These are phyloP conservation scores for Maniola hyperantus DNA, from an alignment of 2,888 invertebrate genomes.

Conservation along the genomic window DNA sequence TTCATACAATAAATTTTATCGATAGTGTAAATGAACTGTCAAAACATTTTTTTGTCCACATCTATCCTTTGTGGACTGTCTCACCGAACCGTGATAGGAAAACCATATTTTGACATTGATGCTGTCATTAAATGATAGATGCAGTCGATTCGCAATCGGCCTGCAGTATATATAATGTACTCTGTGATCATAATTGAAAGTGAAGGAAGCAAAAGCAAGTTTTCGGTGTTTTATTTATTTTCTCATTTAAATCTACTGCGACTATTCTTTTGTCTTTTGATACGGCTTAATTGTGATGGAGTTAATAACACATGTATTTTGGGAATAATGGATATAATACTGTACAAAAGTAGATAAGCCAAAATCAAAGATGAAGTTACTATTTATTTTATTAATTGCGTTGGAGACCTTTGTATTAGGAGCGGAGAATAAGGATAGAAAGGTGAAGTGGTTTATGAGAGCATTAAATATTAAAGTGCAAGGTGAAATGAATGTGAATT, in stretches of 20 bases:
- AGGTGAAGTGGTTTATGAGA: conserved; percentile 57
- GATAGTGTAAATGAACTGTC: too few relatives aligned
- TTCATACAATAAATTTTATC: too few relatives aligned
- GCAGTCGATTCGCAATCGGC: too few relatives aligned
- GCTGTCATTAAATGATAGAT: too few relatives aligned
- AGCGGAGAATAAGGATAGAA: conserved; percentile 62
- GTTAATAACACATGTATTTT: conserved; percentile 9
- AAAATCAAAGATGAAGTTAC: conserved; percentile 56
- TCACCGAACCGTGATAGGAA: too few relatives aligned
- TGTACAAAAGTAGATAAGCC: conserved; percentile 2
- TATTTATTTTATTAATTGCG: conserved; percentile 59
- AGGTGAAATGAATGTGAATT: conserved; percentile 38
- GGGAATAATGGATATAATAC: conserved; percentile 27
- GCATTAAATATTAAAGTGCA: conserved; percentile 40
- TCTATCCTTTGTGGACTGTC: too few relatives aligned
- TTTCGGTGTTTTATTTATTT: not conserved
- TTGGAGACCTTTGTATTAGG: conserved; percentile 61
- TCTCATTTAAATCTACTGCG: not conserved
- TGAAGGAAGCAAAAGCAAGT: conserved; percentile 12
- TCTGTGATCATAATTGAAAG: too few relatives aligned
- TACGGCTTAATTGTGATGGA: conserved; percentile 13
- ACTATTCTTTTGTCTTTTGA: conserved; percentile 18
- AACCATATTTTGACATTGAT: too few relatives aligned
- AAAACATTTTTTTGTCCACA: too few relatives aligned
- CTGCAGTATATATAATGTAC: too few relatives aligned